These are phyloP conservation scores for Sturnus vulgaris DNA, from an alignment of 2,113 vertebrate genomes.

Conservation along the genomic window DNA sequence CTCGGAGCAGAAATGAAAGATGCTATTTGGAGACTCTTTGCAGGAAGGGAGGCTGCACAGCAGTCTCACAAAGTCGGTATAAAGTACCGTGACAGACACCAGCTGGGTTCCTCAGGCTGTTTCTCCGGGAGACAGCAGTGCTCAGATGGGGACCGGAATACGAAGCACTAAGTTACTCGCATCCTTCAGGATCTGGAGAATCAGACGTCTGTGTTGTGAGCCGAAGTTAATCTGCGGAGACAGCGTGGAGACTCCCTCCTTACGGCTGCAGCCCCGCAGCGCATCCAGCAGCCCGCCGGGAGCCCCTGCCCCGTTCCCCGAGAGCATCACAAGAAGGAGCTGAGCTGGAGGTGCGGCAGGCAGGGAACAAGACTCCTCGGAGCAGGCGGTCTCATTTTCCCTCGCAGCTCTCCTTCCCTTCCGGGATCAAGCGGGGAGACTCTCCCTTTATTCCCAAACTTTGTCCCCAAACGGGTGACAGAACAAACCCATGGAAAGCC, in stretches of 20 bases:
- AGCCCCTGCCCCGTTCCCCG: background rate
- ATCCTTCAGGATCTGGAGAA: background rate
- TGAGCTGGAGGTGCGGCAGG: background rate
- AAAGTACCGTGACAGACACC: background rate
- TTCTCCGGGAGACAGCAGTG: background rate
- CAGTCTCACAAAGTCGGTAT: background rate
- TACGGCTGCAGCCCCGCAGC: accelerated
- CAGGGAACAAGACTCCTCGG: background rate
- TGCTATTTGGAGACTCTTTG: background rate
- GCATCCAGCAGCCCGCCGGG: background rate
- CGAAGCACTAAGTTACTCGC: background rate
- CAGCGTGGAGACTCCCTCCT: background rate
- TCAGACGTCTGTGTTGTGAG: background rate
- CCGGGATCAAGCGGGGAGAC: background rate
- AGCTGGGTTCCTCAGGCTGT: background rate
- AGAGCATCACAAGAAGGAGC: background rate
- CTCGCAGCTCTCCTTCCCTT: background rate
- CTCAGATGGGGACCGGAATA: background rate
- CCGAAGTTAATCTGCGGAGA: background rate
- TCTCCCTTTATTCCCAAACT: conserved; percentile 37
- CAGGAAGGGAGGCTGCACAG: background rate
- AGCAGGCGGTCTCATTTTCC: background rate
- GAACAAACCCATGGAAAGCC: background rate
- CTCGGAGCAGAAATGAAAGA: accelerated
- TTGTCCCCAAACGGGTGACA: background rate